Evolutionary conservation across 2,888 invertebrate species (phyloP), one percentile per base, ranked within the genome.

Genomic region (Pachycephus smyrnensis): DNA sequence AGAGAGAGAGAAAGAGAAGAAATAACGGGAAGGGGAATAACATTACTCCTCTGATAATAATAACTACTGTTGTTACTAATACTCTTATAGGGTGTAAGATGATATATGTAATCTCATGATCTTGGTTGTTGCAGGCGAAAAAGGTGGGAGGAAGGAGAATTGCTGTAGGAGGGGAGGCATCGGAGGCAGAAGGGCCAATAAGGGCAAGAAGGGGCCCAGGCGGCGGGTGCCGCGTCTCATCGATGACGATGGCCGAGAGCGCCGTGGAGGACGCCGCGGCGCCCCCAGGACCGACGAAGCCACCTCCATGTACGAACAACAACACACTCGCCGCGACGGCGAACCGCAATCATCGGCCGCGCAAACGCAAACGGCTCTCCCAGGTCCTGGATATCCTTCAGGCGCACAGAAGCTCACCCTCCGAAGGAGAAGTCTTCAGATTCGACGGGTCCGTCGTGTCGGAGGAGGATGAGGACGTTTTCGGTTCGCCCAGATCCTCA

Each of bases 341-440:
- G 82, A 94, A 94, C 85, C 93, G 94, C 81, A 94, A 94, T 86
- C 92, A 93, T 93, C 94, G 86, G 89, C 93, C 95, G 84, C 93
- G 95, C 83, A 97, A 97, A 90, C 94, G 96, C 82, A 95, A 96
- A 89, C 94, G 97, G 69, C 93, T 97, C 31, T 96, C 96, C 77
- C 96, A 95, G 81, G 95, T 97, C 33, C 92, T 97, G 80, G 96
- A 97, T 89, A 96, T 96, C 86, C 93, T 97, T 6, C 93, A 94
- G 32, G 93, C 93, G 12, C 91, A 88, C 80, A 88, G 86, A 76
- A 89, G 86, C 80, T 90, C 87, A 69, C 89, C 86, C 55, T 86
- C 84, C 77, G 89, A 88, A 71, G 90, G 90, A 30, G 93, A 94
- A 81, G 93, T 93, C 75, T 92, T 94, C 83, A 92, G 93, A 75